A percentile compares a stretch with the other conserved stretches of the same genome.
These are phyloP conservation scores for Pogoniulus pusillus DNA, from an alignment of 2,797 vertebrate species.

Conservation along the genomic window DNA sequence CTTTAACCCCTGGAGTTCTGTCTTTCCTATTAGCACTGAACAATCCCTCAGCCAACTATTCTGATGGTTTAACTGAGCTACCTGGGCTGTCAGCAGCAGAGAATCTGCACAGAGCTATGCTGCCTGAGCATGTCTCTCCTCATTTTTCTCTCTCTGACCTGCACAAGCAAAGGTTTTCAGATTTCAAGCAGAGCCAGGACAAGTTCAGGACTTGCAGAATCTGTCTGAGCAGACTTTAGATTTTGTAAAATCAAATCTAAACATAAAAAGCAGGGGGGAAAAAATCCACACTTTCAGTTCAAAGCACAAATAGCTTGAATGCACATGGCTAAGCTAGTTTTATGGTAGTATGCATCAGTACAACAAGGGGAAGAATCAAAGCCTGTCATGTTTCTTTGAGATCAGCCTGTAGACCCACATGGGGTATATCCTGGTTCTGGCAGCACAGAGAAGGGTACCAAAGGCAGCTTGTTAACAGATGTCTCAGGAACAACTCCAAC, in stretches of 20 bases:
- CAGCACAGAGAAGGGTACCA: neutral
- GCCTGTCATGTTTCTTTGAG: neutral
- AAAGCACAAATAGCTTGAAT: neutral
- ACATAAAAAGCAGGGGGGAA: neutral
- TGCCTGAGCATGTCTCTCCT: neutral
- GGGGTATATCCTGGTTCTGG: neutral
- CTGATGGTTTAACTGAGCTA: neutral
- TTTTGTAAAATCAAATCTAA: neutral
- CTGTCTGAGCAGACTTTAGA: neutral
- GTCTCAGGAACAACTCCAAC: neutral
- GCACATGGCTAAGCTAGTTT: neutral
- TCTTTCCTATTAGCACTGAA: neutral
- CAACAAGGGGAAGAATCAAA: neutral
- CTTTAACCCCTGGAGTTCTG: slow-evolving; percentile 56
- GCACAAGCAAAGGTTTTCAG: neutral
- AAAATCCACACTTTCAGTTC: neutral
- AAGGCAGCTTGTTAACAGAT: neutral
- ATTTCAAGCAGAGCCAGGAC: neutral
- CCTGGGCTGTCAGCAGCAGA: slow-evolving; percentile 13
- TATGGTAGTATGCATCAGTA: neutral
- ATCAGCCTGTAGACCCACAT: neutral
- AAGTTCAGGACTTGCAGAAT: neutral
- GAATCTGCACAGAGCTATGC: neutral
- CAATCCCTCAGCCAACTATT: neutral
- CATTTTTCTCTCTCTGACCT: neutral